These are phyloP conservation scores for Didymodactylos carnosus DNA, from an alignment of 2,888 invertebrate species.

Conservation along the genomic window DNA sequence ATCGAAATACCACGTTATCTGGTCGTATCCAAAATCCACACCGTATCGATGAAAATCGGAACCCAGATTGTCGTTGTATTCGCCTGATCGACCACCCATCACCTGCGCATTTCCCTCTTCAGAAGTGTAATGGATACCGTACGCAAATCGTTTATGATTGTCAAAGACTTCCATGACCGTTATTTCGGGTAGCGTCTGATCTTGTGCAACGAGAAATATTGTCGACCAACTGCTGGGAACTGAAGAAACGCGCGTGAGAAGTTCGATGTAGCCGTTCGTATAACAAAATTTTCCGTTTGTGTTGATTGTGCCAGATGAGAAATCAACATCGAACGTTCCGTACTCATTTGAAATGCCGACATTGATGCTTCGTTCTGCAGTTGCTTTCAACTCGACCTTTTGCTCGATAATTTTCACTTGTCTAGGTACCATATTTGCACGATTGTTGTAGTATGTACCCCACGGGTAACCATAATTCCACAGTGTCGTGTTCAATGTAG, in stretches of 20 bases:
- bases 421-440: neutral
- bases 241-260: neutral
- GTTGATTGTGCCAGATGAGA: neutral
- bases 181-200: neutral
- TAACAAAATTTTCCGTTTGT: neutral
- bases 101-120: neutral
- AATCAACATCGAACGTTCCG: neutral
- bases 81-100: no score
- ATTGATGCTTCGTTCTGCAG: neutral
- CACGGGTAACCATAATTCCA: neutral
- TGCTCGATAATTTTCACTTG: neutral
- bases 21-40: neutral
- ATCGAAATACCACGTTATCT: neutral
- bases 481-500: neutral
- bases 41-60: neutral
- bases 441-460: neutral
- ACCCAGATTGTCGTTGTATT: neutral
- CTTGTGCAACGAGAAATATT: neutral
- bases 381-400: neutral
- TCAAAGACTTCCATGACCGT: neutral
- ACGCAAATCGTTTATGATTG: neutral
- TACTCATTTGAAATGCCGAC: neutral
- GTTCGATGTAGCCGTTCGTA: neutral
- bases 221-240: neutral
- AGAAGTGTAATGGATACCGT: neutral